Conservation (phyloP, 2,888 invertebrate genomes). For the Acrocyrtus sp. region DNA sequence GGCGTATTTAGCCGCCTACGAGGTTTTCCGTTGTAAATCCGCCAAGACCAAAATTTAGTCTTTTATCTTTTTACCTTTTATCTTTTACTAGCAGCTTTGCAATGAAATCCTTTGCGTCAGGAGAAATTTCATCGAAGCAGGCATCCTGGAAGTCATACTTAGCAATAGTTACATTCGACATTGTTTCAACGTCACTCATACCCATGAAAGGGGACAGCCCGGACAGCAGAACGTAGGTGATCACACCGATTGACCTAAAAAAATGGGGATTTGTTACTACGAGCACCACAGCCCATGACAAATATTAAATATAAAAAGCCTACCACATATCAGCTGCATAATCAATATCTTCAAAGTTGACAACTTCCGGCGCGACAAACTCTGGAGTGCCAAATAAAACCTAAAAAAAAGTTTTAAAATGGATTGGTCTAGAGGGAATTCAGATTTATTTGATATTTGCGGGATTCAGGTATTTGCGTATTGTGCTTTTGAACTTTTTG, state of each 20-base stretch:
- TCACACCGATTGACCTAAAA: slow-evolving; percentile 59
- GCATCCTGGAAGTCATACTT: slow-evolving; percentile 98
- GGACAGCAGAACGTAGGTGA: slow-evolving; percentile 71
- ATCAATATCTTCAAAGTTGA: slow-evolving; percentile 97
- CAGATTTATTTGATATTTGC: too few species aligned
- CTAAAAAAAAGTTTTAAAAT: slow-evolving; percentile 64
- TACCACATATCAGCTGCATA: slow-evolving; percentile 97
- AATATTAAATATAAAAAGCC: not conserved
- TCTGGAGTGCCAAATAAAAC: slow-evolving; percentile 98
- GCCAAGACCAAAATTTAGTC: slow-evolving; percentile 15
- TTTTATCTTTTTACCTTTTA: slow-evolving; percentile 78
- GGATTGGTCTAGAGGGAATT: too few species aligned
- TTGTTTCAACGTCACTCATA: slow-evolving; percentile 95
- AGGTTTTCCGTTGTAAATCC: too few species aligned
- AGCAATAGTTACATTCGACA: slow-evolving; percentile 97
- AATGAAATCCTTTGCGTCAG: slow-evolving; percentile 96
- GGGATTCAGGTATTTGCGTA: too few species aligned
- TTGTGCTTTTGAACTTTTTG: too few species aligned
- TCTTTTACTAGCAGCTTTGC: slow-evolving; percentile 90
- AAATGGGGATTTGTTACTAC: too few species aligned
- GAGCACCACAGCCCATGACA: too few species aligned
- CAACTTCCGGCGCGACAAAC: slow-evolving; percentile 98
- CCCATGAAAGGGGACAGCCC: slow-evolving; percentile 99
- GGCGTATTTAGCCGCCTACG: too few species aligned
- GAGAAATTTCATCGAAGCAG: slow-evolving; percentile 93